Conservation (phyloP, 2,888 invertebrate genomes). For the Campopleginae sp. region DNA sequence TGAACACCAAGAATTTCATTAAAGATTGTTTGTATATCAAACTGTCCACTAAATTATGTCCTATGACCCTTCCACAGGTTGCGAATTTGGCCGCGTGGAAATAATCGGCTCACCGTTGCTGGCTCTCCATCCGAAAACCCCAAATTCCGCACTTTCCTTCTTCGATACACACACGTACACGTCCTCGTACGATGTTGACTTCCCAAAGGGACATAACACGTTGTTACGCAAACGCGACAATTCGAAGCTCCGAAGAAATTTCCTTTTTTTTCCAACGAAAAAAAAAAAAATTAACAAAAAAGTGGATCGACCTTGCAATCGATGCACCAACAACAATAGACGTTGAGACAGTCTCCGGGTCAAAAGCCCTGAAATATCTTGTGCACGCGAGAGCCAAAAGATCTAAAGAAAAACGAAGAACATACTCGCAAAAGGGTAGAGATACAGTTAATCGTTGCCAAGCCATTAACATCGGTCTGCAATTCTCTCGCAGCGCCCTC, state of each 20-base stretch:
- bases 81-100: slow-evolving; percentile 80
- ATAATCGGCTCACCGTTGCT: slow-evolving; percentile 78
- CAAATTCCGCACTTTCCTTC: slow-evolving; percentile 61
- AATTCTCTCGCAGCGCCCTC: slow-evolving; percentile 81
- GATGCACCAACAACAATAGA: too few relatives aligned
- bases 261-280: too few relatives aligned
- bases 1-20: slow-evolving; percentile 89
- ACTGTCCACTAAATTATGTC: slow-evolving; percentile 87
- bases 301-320: too few relatives aligned
- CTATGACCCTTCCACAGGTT: slow-evolving; percentile 79
- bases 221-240: neutral
- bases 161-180: neutral
- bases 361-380: neutral
- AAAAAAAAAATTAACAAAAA: too few relatives aligned
- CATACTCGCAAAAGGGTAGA: slow-evolving; percentile 64
- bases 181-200: neutral
- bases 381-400: slow-evolving; percentile 48
- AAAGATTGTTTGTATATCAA: slow-evolving; percentile 88
- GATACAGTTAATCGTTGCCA: slow-evolving; percentile 83
- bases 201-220: slow-evolving; percentile 11
- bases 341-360: too few relatives aligned
- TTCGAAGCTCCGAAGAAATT: too few relatives aligned
- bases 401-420: slow-evolving; percentile 43
- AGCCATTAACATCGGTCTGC: slow-evolving; percentile 83
- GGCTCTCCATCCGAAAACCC: slow-evolving; percentile 60